Conservation (phyloP, 2,797 vertebrate genomes). For the Eulemur rubriventer region DNA sequence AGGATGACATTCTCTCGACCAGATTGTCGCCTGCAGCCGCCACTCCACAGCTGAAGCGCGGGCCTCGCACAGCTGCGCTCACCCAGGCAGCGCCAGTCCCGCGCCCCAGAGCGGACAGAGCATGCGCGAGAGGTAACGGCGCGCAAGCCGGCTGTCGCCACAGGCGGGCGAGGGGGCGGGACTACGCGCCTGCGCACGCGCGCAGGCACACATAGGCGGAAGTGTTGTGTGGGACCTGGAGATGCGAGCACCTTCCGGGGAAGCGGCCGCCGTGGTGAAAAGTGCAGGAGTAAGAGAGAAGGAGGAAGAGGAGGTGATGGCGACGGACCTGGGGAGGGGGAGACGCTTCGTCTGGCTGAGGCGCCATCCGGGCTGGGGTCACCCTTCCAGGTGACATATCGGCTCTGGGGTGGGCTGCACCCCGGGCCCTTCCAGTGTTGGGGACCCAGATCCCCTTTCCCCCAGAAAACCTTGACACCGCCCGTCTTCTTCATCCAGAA, state of each 20-base stretch:
- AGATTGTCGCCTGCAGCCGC: background rate
- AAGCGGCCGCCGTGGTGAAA: accelerated
- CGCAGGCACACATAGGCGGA: slow-evolving; percentile 65
- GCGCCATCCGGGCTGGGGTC: background rate
- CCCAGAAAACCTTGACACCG: background rate
- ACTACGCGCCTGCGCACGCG: background rate
- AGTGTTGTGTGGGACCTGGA: background rate
- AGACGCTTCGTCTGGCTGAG: background rate
- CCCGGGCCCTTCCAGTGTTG: background rate
- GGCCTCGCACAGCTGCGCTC: accelerated
- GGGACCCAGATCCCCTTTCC: background rate
- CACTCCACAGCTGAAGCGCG: accelerated
- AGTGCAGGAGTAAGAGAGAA: background rate
- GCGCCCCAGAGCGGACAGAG: accelerated
- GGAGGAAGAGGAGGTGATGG: slow-evolving; percentile 55
- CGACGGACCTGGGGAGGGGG: background rate
- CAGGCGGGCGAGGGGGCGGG: accelerated
- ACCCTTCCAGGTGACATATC: background rate
- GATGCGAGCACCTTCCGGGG: background rate
- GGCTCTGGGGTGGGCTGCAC: background rate
- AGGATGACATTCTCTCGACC: background rate
- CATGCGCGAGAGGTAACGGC: background rate
- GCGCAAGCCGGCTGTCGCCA: accelerated
- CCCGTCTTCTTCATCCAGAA: accelerated
- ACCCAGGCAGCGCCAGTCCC: accelerated